Evolutionary conservation across 2,113 vertebrate species (phyloP).

Genomic region (Struthio camelus): DNA sequence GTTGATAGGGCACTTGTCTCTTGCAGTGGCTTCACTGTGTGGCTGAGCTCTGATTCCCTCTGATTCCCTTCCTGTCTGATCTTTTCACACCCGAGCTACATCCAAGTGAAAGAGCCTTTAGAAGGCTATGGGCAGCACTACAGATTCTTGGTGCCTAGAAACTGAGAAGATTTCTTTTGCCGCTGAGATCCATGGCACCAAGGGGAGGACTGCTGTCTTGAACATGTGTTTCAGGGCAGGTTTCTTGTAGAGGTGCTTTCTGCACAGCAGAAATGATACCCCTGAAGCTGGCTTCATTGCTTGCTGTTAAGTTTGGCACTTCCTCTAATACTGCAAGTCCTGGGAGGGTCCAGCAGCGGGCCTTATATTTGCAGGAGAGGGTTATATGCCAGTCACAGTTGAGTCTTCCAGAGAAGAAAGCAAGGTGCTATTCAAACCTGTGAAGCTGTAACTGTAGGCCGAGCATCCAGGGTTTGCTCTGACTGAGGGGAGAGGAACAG

Average conservation of each 20-base stretch:
- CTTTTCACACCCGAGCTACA: accelerated
- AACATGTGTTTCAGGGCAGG: background rate
- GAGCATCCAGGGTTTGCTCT: accelerated
- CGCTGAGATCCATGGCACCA: accelerated
- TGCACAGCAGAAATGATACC: background rate
- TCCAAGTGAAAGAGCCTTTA: background rate
- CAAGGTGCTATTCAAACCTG: background rate
- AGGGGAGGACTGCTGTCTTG: background rate
- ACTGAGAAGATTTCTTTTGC: background rate
- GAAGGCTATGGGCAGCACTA: background rate
- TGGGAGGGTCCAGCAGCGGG: background rate
- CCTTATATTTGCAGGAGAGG: background rate
- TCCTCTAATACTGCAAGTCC: accelerated
- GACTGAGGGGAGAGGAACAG: background rate
- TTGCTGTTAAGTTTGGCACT: background rate
- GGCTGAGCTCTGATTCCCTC: background rate
- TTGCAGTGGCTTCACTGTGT: background rate
- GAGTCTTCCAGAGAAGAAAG: accelerated
- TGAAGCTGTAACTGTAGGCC: background rate
- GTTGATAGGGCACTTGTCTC: accelerated
- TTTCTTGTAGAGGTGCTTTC: background rate
- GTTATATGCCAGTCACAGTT: accelerated
- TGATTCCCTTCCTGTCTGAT: accelerated
- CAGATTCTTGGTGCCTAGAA: accelerated
- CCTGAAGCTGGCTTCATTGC: accelerated